Base-by-base conservation (phyloP, 2,113 vertebrate species). In the Nettapus auritus region DNA sequence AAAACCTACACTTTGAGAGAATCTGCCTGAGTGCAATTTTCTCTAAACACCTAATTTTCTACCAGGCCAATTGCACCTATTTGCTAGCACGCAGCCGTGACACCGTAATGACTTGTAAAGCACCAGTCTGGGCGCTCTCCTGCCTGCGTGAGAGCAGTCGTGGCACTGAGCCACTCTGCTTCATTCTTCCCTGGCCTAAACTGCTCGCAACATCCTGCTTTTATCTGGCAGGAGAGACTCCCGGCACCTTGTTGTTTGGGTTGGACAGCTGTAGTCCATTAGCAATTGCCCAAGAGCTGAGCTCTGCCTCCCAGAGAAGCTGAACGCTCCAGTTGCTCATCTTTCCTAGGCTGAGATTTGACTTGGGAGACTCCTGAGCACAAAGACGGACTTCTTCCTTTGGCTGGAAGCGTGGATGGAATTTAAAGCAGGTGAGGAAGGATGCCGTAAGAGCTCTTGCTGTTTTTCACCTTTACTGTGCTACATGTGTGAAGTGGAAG, bases 391-490 rank as follows among this genome's bases (percentile, higher is more conserved):
- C 19, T 36, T 74, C 53, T 75, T 13, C 68, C n/a, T 90, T 17
- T 21, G 11, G 36, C n/a, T 90, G 40, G 55, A 93, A 59, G 10
- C 5, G 25, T 42, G 56, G 73, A 38, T 86, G 71, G 92, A 93
- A 93, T 95, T 91, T 82, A 82, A 91, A 96, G 44, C 59, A 64
- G 73, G 73, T 21, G 40, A 81, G 63, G 67, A 63, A 55, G 70
- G 85, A 91, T 62, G 75, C 48, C 42, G 3, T 85, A 11, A 79
- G 85, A 71, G 44, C 50, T 67, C 57, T 52, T 0, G 4, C 67
- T 62, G 40, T 80, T 93, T 19, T 7, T 95, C 88, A 68, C 76
- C 60, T 80, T 87, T 62, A 8, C 77, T 70, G 90, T 40, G 52
- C 40, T 56, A 28, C 22, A 22, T 1, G 5, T 0, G 0, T 34